phyloP scores from a whole-genome alignment of 2,113 vertebrate genomes.

The Ictalurus punctatus region DNA sequence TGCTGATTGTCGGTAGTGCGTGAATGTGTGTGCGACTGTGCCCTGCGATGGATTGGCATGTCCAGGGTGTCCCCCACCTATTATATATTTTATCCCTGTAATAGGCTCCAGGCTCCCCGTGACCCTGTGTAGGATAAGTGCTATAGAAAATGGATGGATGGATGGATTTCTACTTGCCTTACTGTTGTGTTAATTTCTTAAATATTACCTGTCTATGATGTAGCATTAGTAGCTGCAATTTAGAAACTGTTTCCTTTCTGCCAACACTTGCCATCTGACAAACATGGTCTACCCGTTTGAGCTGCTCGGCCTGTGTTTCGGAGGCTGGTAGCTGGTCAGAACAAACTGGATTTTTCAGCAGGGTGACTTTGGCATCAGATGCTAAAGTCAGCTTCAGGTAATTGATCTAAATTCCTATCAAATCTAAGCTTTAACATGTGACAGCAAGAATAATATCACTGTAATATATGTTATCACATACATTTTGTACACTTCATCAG shows the following conservation, averaged over 20 bases:
- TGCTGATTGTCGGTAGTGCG: no score
- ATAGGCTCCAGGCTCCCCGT: no score
- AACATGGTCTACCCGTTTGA: neutral
- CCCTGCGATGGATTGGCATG: no score
- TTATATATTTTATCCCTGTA: no score
- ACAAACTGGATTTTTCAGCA: neutral
- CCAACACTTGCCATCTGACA: neutral
- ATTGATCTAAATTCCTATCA: neutral
- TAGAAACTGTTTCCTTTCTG: neutral
- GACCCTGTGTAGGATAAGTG: no score
- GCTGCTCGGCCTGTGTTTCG: no score
- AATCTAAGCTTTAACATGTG: neutral
- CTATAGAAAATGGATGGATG: neutral
- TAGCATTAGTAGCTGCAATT: neutral
- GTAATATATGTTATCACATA: neutral
- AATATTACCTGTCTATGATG: neutral
- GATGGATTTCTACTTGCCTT: neutral
- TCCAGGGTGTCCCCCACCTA: no score
- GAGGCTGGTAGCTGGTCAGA: neutral
- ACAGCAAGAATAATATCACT: neutral
- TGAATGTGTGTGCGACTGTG: no score
- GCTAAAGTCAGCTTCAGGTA: neutral
- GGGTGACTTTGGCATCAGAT: neutral
- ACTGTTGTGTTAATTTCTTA: neutral
- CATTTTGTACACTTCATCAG: neutral